A percentile compares a stretch with the other conserved stretches of the same genome.
phyloP scores from a whole-genome alignment of 2,797 vertebrate species.

The Lithobates sylvaticus region DNA sequence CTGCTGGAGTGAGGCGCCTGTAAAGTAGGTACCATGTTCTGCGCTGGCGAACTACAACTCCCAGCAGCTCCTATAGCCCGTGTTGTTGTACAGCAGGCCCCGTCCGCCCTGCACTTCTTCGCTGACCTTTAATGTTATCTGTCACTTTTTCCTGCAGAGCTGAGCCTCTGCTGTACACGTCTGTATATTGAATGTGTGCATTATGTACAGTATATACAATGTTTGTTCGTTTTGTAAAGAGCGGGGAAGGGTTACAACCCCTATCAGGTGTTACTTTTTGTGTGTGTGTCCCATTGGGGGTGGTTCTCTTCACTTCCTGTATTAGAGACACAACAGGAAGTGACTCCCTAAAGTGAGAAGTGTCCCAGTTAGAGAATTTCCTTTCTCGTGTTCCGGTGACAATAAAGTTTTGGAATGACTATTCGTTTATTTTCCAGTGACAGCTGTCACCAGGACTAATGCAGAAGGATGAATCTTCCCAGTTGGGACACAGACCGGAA shows the following conservation, averaged over 20 bases:
- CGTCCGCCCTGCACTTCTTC: too few relatives aligned
- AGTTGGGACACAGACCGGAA: too few relatives aligned
- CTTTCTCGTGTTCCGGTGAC: too few relatives aligned
- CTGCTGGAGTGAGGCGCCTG: not conserved
- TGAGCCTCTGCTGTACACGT: not conserved
- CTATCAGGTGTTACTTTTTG: not conserved
- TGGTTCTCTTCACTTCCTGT: not conserved
- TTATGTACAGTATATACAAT: too few relatives aligned
- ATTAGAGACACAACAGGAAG: too few relatives aligned
- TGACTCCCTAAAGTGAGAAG: too few relatives aligned
- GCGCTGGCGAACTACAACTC: not conserved
- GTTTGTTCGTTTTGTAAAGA: not conserved
- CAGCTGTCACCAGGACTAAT: too few relatives aligned
- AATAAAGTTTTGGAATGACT: too few relatives aligned
- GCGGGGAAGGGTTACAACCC: not conserved
- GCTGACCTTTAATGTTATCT: not conserved
- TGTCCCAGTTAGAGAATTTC: too few relatives aligned
- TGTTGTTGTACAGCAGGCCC: not conserved
- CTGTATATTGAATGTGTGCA: not conserved
- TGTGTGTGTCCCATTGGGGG: not conserved
- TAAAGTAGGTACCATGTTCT: conserved; percentile 2
- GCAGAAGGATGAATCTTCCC: too few relatives aligned
- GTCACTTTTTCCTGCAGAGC: not conserved
- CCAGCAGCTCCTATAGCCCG: not conserved
- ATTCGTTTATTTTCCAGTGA: too few relatives aligned